Conservation (phyloP, 2,888 invertebrate genomes). For the Drosophila niveifrons region DNA sequence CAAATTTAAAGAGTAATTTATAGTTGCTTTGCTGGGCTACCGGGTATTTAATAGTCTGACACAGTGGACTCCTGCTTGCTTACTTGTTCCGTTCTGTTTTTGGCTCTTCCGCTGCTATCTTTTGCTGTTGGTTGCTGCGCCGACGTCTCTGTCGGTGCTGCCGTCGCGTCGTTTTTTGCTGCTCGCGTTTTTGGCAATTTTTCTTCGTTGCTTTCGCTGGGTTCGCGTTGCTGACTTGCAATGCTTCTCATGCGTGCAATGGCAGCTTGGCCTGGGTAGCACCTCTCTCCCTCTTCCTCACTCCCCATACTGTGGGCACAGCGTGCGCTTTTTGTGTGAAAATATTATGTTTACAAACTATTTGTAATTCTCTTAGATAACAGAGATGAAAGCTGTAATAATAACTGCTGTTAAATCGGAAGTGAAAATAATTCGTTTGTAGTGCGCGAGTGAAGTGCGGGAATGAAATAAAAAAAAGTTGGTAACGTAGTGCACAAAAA, state of each 20-base stretch:
- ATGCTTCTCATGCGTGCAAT: constrained; percentile 74
- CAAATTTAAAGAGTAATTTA: no score
- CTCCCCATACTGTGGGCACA: constrained; percentile 13
- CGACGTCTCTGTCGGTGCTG: constrained; percentile 24
- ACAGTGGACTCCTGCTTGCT: background rate
- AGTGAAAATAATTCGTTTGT: background rate
- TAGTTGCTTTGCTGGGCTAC: background rate
- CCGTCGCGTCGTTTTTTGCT: constrained; percentile 26
- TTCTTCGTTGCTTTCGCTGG: constrained; percentile 66
- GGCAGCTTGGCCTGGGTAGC: constrained; percentile 25
- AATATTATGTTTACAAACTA: background rate
- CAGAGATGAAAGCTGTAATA: background rate
- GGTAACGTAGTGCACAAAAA: background rate
- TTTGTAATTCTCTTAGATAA: background rate
- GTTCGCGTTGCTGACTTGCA: constrained; percentile 77
- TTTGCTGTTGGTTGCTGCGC: constrained; percentile 51
- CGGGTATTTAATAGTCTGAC: background rate
- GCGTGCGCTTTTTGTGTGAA: background rate
- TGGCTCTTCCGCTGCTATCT: constrained; percentile 57
- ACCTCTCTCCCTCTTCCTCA: background rate
- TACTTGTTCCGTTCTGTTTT: constrained; percentile 30
- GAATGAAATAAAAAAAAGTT: no score
- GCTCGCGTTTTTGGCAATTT: constrained; percentile 69
- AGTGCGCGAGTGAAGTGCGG: background rate
- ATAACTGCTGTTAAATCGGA: background rate